These are phyloP conservation scores for Drosophila rellima DNA, from an alignment of 2,888 invertebrate species.

Conservation along the genomic window DNA sequence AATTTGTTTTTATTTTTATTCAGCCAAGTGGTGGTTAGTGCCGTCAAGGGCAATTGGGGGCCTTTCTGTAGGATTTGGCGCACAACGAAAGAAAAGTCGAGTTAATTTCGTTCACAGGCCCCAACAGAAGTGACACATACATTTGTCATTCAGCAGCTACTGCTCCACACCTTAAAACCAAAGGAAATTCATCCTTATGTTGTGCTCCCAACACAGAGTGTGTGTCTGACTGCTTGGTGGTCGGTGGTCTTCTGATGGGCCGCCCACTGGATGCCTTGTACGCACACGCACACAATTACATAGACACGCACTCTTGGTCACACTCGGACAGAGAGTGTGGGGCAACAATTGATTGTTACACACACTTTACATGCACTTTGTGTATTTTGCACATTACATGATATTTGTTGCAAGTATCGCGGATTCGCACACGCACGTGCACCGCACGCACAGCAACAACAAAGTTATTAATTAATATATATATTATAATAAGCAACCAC, in stretches of 20 bases:
- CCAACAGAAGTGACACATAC: conserved; percentile 53
- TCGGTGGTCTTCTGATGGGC: conserved; percentile 50
- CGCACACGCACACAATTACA: conserved; percentile 50
- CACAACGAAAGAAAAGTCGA: conserved; percentile 26
- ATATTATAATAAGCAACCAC: conserved; percentile 39
- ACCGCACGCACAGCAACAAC: conserved; percentile 41
- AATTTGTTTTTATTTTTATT: conserved; percentile 44
- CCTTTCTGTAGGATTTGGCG: conserved; percentile 30
- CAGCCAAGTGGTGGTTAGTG: conserved; percentile 36
- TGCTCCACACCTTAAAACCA: conserved; percentile 44
- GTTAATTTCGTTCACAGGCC: conserved; percentile 28
- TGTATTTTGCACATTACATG: conserved; percentile 53
- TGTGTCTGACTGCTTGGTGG: conserved; percentile 26
- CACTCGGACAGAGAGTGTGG: conserved; percentile 44
- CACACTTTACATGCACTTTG: conserved; percentile 51
- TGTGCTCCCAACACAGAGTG: conserved; percentile 8
- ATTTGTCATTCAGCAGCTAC: conserved; percentile 52
- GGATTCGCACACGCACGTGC: conserved; percentile 58
- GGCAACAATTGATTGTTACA: conserved; percentile 62
- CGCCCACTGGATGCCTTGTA: conserved; percentile 59
- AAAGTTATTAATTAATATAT: conserved; percentile 31
- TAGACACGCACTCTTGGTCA: conserved; percentile 57
- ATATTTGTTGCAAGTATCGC: conserved; percentile 41
- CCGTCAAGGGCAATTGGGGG: conserved; percentile 25
- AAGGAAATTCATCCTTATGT: conserved; percentile 55